Percentiles rank a stretch among this genome's conserved stretches.
Evolutionary conservation across 2,888 invertebrate genomes (phyloP).

Genomic region (Blomia tropicalis): DNA sequence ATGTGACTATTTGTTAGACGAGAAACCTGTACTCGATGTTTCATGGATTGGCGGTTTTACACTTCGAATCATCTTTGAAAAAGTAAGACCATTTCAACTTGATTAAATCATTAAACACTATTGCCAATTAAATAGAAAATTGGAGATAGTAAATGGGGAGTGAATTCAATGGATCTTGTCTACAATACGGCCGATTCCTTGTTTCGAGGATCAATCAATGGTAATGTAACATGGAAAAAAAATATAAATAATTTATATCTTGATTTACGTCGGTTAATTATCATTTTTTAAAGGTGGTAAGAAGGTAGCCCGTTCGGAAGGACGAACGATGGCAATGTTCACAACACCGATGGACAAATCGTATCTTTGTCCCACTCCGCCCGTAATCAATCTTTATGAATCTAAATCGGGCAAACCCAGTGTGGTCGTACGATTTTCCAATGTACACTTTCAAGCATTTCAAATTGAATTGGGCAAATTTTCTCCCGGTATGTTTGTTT

Average conservation of each 20-base stretch:
- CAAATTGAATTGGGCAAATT: slow-evolving; percentile 63
- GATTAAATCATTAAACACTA: slow-evolving; percentile 12
- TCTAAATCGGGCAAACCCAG: slow-evolving; percentile 37
- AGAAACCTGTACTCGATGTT: slow-evolving; percentile 28
- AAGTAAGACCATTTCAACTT: slow-evolving; percentile 43
- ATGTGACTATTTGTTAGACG: slow-evolving; percentile 27
- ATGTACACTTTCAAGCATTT: slow-evolving; percentile 66
- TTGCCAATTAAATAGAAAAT: slow-evolving; percentile 48
- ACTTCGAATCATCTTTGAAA: slow-evolving; percentile 57
- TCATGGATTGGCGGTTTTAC: slow-evolving; percentile 41
- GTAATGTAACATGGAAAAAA: slow-evolving; percentile 33
- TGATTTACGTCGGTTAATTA: too few relatives aligned
- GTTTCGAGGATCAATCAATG: slow-evolving; percentile 40
- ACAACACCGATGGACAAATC: slow-evolving; percentile 74
- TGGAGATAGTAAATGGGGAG: slow-evolving; percentile 75
- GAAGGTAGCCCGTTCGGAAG: slow-evolving; percentile 7
- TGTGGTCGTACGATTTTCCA: slow-evolving; percentile 49
- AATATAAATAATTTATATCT: neutral
- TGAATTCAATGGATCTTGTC: slow-evolving; percentile 54
- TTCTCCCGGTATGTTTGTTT: slow-evolving; percentile 40
- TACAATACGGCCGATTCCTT: slow-evolving; percentile 48
- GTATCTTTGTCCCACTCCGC: slow-evolving; percentile 46
- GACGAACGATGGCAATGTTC: slow-evolving; percentile 41
- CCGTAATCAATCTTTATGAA: slow-evolving; percentile 42
- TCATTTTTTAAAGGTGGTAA: slow-evolving; percentile 22